Evolutionary conservation across 2,888 invertebrate species (phyloP).

Genomic region (Sinohyriopsis cumingii): DNA sequence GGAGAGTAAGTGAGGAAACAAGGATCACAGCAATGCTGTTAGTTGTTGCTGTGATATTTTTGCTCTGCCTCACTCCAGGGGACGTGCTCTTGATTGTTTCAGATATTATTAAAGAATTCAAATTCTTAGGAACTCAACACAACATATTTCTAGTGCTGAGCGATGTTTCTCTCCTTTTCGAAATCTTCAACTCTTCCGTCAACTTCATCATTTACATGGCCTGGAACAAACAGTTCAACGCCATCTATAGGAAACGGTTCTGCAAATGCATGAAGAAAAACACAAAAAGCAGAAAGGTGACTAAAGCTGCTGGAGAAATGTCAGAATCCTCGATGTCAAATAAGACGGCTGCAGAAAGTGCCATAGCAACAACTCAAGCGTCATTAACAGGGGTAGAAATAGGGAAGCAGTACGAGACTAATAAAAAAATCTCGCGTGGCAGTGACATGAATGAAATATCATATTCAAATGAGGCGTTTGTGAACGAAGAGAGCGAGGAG

Average conservation of each 20-base stretch:
- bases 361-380: no score
- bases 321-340: no score
- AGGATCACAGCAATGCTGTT: slow-evolving; percentile 34
- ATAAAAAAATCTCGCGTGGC: no score
- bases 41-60: slow-evolving; percentile 30
- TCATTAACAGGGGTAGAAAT: no score
- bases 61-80: slow-evolving; percentile 34
- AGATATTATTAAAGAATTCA: slow-evolving; percentile 19
- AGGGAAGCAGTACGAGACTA: no score
- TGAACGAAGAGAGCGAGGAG: no score
- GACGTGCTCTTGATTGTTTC: slow-evolving; percentile 23
- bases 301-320: no score
- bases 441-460: no score
- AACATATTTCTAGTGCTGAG: slow-evolving; percentile 38
- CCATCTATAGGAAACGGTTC: slow-evolving; percentile 24
- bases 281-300: no score
- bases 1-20: slow-evolving; percentile 25
- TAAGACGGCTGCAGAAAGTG: no score
- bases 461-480: no score
- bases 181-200: slow-evolving; percentile 37
- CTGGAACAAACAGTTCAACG: slow-evolving; percentile 32
- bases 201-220: slow-evolving; percentile 47
- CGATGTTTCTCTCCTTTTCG: slow-evolving; percentile 35
- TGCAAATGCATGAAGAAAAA: slow-evolving; percentile 12
- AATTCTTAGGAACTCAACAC: slow-evolving; percentile 36